A percentile compares a stretch with the other conserved stretches of the same genome.
These are phyloP conservation scores for Cyanoramphus novaezelandiae DNA, from an alignment of 2,113 vertebrate genomes.

Conservation along the genomic window DNA sequence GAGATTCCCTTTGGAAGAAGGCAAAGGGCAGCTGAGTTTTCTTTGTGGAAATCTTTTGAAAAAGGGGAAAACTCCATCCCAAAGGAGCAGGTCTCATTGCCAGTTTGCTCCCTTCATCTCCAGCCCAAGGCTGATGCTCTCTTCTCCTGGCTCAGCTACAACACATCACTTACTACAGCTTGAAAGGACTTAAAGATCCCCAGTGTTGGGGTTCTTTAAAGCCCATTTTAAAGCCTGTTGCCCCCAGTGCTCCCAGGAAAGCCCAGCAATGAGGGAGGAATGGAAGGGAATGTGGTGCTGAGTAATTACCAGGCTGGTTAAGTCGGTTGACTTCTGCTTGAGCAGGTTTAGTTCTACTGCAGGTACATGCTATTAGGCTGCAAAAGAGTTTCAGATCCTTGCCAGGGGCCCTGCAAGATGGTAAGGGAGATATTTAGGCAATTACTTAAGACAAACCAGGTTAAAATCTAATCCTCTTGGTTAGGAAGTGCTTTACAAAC, in stretches of 20 bases:
- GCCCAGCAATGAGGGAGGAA: neutral
- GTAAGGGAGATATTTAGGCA: neutral
- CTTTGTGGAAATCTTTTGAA: neutral
- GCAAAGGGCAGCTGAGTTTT: neutral
- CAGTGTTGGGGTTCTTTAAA: neutral
- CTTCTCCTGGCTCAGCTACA: neutral
- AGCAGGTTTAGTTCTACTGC: neutral
- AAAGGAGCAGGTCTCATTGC: neutral
- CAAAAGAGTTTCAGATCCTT: neutral
- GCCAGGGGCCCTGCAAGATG: neutral
- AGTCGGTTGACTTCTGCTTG: neutral
- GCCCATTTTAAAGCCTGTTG: neutral
- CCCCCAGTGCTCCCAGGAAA: neutral
- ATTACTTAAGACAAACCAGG: neutral
- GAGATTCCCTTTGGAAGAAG: neutral
- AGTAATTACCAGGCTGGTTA: neutral
- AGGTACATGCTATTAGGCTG: neutral
- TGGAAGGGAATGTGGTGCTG: neutral
- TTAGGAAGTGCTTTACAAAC: neutral
- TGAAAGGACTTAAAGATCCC: neutral
- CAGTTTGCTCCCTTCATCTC: neutral
- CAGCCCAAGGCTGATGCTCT: neutral
- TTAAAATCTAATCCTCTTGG: neutral
- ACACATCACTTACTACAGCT: neutral
- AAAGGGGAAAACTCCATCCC: neutral